These are phyloP conservation scores for Stichopus chloronotus DNA, from an alignment of 35 echinoderm and acorn worm genomes.

Conservation along the genomic window DNA sequence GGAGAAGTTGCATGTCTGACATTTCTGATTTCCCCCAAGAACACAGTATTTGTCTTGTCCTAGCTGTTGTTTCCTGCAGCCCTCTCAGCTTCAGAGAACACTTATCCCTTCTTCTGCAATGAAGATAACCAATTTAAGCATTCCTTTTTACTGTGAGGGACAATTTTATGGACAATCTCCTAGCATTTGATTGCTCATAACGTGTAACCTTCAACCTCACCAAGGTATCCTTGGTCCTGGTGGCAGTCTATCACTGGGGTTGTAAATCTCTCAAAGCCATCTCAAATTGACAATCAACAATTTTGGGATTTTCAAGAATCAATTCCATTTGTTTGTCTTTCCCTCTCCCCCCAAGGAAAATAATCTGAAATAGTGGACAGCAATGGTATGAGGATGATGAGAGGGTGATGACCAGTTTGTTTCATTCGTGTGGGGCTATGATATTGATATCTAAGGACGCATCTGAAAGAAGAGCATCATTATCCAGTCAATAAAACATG, in stretches of 20 bases:
- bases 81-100: too few relatives aligned
- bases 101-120: neutral
- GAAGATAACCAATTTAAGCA: neutral
- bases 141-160: neutral
- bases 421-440: neutral
- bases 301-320: neutral
- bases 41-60: too few relatives aligned
- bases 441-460: neutral
- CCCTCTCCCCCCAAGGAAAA: too few relatives aligned
- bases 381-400: neutral
- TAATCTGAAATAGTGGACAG: neutral
- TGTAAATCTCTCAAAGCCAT: constrained; percentile 6
- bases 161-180: neutral
- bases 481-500: too few relatives aligned
- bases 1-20: too few relatives aligned
- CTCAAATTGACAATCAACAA: neutral
- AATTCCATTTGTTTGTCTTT: too few relatives aligned
- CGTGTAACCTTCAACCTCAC: constrained; percentile 2
- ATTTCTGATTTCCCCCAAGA: too few relatives aligned
- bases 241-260: neutral
- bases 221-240: neutral
- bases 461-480: neutral
- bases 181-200: constrained; percentile 15
- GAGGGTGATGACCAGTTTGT: neutral
- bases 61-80: too few relatives aligned